These are phyloP conservation scores for Ypsolopha scabrella DNA, from an alignment of 2,888 invertebrate species.

Conservation along the genomic window DNA sequence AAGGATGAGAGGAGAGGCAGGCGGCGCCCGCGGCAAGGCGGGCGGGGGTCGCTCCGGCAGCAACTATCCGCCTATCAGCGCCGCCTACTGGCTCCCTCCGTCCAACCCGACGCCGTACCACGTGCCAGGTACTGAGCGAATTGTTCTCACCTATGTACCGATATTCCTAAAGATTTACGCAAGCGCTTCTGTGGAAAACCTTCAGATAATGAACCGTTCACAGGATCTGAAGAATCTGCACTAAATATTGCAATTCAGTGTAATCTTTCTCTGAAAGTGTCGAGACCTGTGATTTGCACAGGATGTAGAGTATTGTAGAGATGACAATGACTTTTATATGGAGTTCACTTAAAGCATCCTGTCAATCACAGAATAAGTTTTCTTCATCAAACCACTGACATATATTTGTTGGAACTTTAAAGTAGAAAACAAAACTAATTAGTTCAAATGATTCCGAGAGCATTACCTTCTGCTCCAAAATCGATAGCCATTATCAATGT, in stretches of 20 bases:
- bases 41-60: conserved; percentile 35
- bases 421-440: too few relatives aligned
- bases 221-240: not conserved
- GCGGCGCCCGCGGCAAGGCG: conserved; percentile 51
- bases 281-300: too few relatives aligned
- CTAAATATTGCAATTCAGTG: not conserved
- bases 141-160: not conserved
- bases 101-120: conserved; percentile 84
- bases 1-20: conserved; percentile 65
- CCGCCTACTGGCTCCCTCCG: conserved; percentile 87
- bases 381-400: too few relatives aligned
- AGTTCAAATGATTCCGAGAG: too few relatives aligned
- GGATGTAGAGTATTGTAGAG: too few relatives aligned
- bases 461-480: too few relatives aligned
- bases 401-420: too few relatives aligned
- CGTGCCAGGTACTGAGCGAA: conserved; percentile 78
- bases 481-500: too few relatives aligned
- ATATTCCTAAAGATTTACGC: not conserved
- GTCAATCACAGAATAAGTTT: too few relatives aligned
- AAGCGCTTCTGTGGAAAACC: not conserved
- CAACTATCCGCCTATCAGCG: conserved; percentile 84
- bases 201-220: not conserved
- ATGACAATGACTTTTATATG: too few relatives aligned
- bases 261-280: too few relatives aligned
- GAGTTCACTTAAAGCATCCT: too few relatives aligned